Conservation (phyloP, 2,888 invertebrate genomes). For the Chydorus sphaericus region DNA sequence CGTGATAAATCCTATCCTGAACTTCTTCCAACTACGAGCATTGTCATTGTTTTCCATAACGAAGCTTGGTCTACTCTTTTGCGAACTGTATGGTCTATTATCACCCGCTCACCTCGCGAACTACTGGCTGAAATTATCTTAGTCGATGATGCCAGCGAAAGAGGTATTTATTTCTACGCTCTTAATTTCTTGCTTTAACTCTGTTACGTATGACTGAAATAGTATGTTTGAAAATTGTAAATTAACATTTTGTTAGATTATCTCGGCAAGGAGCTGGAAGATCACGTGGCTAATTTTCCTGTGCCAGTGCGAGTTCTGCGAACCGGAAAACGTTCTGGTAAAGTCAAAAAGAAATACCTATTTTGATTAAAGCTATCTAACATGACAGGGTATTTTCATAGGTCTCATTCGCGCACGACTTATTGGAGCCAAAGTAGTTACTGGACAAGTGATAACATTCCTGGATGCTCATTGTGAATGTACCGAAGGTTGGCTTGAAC, state of each 20-base stretch:
- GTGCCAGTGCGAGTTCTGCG: constrained; percentile 76
- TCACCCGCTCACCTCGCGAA: constrained; percentile 77
- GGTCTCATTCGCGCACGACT: constrained; percentile 89
- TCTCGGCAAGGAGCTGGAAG: constrained; percentile 72
- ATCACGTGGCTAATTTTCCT: constrained; percentile 70
- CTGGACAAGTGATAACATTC: constrained; percentile 86
- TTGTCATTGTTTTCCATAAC: constrained; percentile 98
- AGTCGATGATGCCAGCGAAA: constrained; percentile 94
- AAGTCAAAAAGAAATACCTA: too few relatives aligned
- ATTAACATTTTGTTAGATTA: constrained; percentile 45
- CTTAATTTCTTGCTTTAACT: too few relatives aligned
- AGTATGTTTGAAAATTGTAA: not conserved
- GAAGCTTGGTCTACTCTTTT: constrained; percentile 96
- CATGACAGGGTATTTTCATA: too few relatives aligned
- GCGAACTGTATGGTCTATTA: constrained; percentile 67
- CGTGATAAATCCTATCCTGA: constrained; percentile 61
- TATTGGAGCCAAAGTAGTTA: constrained; percentile 81
- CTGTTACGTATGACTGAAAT: not conserved
- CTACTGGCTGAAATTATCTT: constrained; percentile 87
- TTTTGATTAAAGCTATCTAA: too few relatives aligned
- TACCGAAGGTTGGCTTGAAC: constrained; percentile 97
- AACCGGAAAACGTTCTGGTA: constrained; percentile 82
- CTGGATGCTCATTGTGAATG: constrained; percentile 98
- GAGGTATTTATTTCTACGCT: too few relatives aligned
- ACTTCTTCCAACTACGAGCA: constrained; percentile 78